Evolutionary conservation across 1,140 invertebrate species (phyloP).

Genomic region (Drosophila serrata): DNA sequence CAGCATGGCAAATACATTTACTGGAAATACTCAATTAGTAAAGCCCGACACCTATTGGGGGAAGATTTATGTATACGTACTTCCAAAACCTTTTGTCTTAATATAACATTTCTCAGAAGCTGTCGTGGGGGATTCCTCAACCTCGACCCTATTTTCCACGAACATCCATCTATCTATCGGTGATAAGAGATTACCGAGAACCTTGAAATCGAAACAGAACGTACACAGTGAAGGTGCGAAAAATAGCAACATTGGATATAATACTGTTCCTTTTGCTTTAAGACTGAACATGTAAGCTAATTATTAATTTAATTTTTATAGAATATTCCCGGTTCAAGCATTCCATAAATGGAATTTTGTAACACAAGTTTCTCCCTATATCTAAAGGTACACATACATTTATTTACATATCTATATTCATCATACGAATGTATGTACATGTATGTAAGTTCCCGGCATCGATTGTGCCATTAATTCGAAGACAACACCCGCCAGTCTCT

Average conservation of each 20-base stretch:
- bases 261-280: too few species aligned
- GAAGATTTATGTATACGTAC: not conserved
- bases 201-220: not conserved
- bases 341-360: not conserved
- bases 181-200: constrained; percentile 8
- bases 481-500: not conserved
- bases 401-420: not conserved
- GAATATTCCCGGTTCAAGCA: not conserved
- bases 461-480: constrained; percentile 2
- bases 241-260: not conserved
- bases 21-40: not conserved
- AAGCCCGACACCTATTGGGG: not conserved
- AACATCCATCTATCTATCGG: constrained; percentile 1
- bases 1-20: not conserved
- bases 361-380: not conserved
- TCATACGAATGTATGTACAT: not conserved
- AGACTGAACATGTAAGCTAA: not conserved
- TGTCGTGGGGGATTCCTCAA: not conserved
- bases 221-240: not conserved
- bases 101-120: not conserved
- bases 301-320: not conserved
- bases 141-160: constrained; percentile 1
- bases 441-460: constrained; percentile 11
- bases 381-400: not conserved
- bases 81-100: not conserved